Conservation (phyloP, 2,797 vertebrate genomes). For the Sciurus vulgaris region DNA sequence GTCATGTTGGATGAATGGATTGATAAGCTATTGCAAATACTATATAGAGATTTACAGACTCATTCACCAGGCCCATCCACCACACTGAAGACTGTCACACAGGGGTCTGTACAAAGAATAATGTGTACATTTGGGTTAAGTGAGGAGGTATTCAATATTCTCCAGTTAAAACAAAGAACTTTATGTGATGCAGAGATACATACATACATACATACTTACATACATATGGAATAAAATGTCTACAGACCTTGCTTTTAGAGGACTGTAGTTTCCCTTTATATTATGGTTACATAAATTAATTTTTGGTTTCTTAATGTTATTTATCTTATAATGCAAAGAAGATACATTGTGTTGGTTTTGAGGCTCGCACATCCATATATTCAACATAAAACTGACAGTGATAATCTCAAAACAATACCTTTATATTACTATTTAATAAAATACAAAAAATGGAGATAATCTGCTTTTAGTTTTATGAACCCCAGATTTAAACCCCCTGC, state of each 20-base stretch:
- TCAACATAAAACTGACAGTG: not conserved
- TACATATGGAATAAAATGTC: not conserved
- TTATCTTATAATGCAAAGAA: not conserved
- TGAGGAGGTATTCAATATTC: not conserved
- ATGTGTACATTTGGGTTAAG: not conserved
- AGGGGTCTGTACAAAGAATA: not conserved
- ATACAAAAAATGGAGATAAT: not conserved
- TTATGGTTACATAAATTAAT: slow-evolving; percentile 22
- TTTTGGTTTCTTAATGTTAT: not conserved
- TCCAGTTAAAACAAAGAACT: not conserved
- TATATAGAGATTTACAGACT: not conserved
- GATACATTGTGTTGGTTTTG: not conserved
- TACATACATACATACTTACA: not conserved
- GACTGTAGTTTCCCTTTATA: slow-evolving; percentile 10
- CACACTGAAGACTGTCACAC: not conserved
- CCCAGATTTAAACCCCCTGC: not conserved
- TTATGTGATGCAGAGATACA: not conserved
- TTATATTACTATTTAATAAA: slow-evolving; percentile 17
- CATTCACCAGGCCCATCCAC: not conserved
- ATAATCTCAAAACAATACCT: slow-evolving; percentile 1
- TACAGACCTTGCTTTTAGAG: not conserved
- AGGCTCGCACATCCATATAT: slow-evolving; percentile 10
- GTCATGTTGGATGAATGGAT: not conserved
- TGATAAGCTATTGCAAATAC: not conserved
- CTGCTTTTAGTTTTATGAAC: not conserved